Conservation (phyloP, 2,888 invertebrate species). For the Hirtodrosophila duncani region DNA sequence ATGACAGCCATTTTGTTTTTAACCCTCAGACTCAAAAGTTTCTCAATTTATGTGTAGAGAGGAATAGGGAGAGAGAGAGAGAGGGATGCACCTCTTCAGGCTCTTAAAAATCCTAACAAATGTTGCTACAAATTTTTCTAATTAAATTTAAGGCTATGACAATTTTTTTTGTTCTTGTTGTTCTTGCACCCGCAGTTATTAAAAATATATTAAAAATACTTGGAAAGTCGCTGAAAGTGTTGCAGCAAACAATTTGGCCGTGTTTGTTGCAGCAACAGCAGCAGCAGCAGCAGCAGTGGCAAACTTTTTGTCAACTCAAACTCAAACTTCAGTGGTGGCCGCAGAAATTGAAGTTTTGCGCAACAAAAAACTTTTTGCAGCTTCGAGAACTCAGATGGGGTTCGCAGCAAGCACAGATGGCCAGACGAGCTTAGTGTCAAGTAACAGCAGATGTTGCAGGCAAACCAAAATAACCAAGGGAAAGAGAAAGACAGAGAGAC, state of each 20-base stretch:
- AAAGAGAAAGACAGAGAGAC: too few relatives aligned
- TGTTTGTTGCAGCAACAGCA: not conserved
- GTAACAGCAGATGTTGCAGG: conserved; percentile 49
- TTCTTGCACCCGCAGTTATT: conserved; percentile 40
- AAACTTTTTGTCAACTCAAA: not conserved
- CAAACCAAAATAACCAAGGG: too few relatives aligned
- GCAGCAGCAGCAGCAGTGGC: not conserved
- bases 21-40: too few relatives aligned
- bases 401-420: conserved; percentile 11
- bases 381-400: too few relatives aligned
- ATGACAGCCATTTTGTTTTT: too few relatives aligned
- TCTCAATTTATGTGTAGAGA: too few relatives aligned
- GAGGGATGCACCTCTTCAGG: too few relatives aligned
- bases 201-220: conserved; percentile 49
- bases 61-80: too few relatives aligned
- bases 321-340: conserved; percentile 35
- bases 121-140: conserved; percentile 24
- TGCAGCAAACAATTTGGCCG: too few relatives aligned
- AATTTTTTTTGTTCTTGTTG: too few relatives aligned
- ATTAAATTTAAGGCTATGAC: too few relatives aligned
- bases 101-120: conserved; percentile 8
- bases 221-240: conserved; percentile 13
- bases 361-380: conserved; percentile 29
- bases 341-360: conserved; percentile 51
- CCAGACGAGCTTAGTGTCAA: conserved; percentile 33